phyloP scores from a whole-genome alignment of 2,113 vertebrate species.

The Protomyctophum bolini region DNA sequence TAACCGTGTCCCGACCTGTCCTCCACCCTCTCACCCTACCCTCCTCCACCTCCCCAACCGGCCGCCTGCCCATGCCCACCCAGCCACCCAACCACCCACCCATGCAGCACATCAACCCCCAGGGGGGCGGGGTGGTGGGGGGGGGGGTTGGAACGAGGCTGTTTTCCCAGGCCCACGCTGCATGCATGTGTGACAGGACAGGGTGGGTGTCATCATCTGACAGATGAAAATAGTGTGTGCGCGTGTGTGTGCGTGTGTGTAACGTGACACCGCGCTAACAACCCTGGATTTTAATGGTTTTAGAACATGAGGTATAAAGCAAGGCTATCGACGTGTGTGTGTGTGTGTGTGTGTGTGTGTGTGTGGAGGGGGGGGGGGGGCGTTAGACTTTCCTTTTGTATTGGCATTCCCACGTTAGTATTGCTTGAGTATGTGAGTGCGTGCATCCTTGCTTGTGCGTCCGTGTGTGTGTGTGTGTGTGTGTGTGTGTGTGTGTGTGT shows the following conservation, averaged over 20 bases:
- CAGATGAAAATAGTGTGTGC: conserved; percentile 74
- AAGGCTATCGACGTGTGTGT: neutral
- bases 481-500: conserved; percentile 9
- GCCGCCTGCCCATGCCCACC: neutral
- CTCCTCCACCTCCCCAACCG: neutral
- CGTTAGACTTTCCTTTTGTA: neutral
- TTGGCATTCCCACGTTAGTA: too few species aligned
- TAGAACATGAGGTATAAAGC: conserved; percentile 35
- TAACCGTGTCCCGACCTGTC: too few species aligned
- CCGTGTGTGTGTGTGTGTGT: conserved; percentile 1
- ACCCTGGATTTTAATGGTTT: conserved; percentile 70
- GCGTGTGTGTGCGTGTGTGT: conserved; percentile 36
- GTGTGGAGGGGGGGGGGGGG: too few species aligned
- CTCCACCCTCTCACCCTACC: neutral
- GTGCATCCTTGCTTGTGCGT: neutral
- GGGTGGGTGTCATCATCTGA: conserved; percentile 67
- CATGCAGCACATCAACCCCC: too few species aligned
- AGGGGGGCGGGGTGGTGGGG: too few species aligned
- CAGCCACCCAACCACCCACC: neutral
- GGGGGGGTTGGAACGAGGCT: neutral
- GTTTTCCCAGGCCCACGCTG: conserved; percentile 37
- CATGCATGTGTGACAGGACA: conserved; percentile 56
- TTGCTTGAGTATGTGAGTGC: neutral
- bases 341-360: conserved; percentile 1
- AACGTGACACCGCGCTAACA: conserved; percentile 66